phyloP scores from a whole-genome alignment of 2,113 vertebrate genomes.

The Brachypteracias leptosomus region DNA sequence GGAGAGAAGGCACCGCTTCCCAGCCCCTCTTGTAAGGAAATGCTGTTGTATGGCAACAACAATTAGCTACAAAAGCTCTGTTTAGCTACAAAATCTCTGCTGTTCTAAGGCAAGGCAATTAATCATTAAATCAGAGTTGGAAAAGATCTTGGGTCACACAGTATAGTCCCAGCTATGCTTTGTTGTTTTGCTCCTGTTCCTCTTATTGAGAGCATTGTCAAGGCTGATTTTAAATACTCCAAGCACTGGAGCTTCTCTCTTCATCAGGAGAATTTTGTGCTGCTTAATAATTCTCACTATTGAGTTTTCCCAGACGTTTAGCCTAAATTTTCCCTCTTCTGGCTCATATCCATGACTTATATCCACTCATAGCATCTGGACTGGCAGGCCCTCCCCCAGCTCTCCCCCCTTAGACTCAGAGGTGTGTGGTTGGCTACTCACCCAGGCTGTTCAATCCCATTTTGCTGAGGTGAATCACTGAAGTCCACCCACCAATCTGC shows the following conservation, averaged over 20 bases:
- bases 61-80: conserved; percentile 41
- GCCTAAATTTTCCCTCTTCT: not conserved
- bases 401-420: not conserved
- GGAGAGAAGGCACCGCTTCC: conserved; percentile 46
- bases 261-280: conserved; percentile 2
- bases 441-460: not conserved
- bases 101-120: conserved; percentile 33
- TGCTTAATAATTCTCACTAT: conserved; percentile 33
- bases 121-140: conserved; percentile 12
- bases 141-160: not conserved
- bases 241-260: not conserved
- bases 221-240: conserved; percentile 3
- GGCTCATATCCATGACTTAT: not conserved
- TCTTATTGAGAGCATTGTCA: not conserved
- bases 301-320: not conserved
- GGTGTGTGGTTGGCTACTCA: not conserved
- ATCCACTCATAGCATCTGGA: not conserved
- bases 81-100: not conserved
- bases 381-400: not conserved
- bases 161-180: not conserved
- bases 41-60: conserved; percentile 36
- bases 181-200: not conserved
- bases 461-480: not conserved
- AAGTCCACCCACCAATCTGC: not conserved
- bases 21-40: conserved; percentile 52